Base-by-base conservation (phyloP, 2,797 vertebrate genomes). In the Pelodytes ibericus region DNA sequence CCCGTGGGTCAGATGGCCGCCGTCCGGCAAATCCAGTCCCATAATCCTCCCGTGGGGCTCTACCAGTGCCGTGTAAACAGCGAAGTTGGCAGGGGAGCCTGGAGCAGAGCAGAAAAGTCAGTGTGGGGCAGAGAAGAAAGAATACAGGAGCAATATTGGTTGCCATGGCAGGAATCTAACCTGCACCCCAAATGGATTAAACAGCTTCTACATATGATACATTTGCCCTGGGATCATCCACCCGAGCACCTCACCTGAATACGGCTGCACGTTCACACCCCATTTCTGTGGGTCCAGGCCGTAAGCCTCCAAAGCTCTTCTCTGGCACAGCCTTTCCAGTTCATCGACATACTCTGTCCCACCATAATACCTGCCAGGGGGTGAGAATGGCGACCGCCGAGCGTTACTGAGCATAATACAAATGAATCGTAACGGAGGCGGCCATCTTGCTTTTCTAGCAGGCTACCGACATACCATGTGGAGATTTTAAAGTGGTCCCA, bases 11-110 rank as follows among this genome's bases (percentile, higher is more conserved):
- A 99, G 89, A 83, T 99, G 97, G 53, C 98, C 98, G 0, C 98
- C 98, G 0, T 99, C 98, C 0, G 98, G 98, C 75, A 99, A 92
- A 82, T 99, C 98, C 82, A 99, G 88, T 7, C 98, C 98, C 98
- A 99, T 99, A 87, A 99, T 99, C 76, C 98, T 91, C 16, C 98
- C 98, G 0, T 99, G 97, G 9, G 96, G 96, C 83, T 98, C 96
- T 66, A 96, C 98, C 0, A 99, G 65, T 8, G 96, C 97, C 0
- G 96, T 95, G 87, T 98, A 99, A 27, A 99, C 90, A 0, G 96
- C 96, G 2, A 99, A 98, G 85, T 99, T 99, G 1, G 96, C 98
- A 0, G 98, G 98, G 2, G 96, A 96, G 20, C 97, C 97, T 99
- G 81, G 49, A 77, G 49, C 16, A 1, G 16, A 70, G 82, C 0